phyloP scores from a whole-genome alignment of 30 jellyfish, hydroid and myxozoan genomes.

The Hydra vulgaris region DNA sequence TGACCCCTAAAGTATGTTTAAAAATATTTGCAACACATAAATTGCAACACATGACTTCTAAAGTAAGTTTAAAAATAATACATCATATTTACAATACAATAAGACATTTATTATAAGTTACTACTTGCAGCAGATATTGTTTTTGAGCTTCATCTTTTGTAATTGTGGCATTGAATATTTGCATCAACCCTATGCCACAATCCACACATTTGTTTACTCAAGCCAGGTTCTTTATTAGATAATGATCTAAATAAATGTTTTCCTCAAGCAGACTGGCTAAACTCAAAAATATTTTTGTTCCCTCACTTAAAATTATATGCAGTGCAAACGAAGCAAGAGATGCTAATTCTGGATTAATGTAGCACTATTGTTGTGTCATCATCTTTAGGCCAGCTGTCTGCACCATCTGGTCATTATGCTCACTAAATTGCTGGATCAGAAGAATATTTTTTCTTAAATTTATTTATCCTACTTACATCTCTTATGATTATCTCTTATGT shows the following conservation, averaged over 20 bases:
- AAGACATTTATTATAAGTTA: background rate
- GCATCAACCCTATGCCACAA: background rate
- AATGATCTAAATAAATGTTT: too few species aligned
- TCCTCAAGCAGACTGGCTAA: too few species aligned
- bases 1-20: too few species aligned
- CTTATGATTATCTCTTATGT: too few species aligned
- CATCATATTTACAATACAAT: background rate
- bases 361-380: background rate
- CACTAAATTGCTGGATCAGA: background rate
- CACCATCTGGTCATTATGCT: background rate
- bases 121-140: background rate
- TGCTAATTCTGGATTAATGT: background rate
- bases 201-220: background rate
- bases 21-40: too few species aligned
- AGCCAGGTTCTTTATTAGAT: background rate
- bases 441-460: too few species aligned
- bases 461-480: too few species aligned
- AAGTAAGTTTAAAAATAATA: too few species aligned
- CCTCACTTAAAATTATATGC: too few species aligned
- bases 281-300: too few species aligned
- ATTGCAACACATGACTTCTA: too few species aligned
- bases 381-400: background rate
- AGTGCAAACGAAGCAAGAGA: too few species aligned
- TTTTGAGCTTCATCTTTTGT: background rate
- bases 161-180: background rate